Evolutionary conservation across 2,113 vertebrate species (phyloP).

Genomic region (Pseudopodoces humilis): DNA sequence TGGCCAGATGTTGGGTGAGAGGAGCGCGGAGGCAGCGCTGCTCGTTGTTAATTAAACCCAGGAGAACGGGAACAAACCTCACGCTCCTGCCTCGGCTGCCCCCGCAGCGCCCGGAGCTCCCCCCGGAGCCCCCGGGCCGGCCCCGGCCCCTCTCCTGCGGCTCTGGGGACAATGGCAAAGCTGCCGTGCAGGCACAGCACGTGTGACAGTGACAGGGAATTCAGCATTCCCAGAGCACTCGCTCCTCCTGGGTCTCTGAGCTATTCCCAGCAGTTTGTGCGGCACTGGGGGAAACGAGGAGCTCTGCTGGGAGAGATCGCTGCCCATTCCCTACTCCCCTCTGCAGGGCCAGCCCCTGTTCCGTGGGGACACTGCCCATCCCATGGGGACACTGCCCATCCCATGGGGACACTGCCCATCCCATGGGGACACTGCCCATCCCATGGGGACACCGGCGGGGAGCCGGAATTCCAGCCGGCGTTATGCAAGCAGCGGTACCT

Average conservation of each 20-base stretch:
- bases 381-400: neutral
- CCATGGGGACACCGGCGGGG: neutral
- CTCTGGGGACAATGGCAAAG: rapidly evolving
- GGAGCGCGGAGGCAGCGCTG: neutral
- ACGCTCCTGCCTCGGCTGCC: neutral
- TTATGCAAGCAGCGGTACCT: neutral
- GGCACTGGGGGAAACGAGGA: neutral
- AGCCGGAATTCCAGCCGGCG: neutral
- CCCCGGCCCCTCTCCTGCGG: neutral
- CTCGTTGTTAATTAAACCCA: neutral
- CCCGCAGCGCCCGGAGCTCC: neutral
- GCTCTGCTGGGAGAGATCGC: neutral
- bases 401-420: neutral
- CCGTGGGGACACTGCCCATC: neutral
- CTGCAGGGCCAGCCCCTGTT: rapidly evolving
- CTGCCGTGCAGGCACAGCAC: rapidly evolving
- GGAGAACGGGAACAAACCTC: neutral
- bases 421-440: too few relatives aligned
- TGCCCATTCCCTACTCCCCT: neutral
- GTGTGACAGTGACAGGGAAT: rapidly evolving
- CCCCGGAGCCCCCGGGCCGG: rapidly evolving
- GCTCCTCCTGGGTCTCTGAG: rapidly evolving
- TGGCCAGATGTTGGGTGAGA: neutral
- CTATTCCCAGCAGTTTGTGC: rapidly evolving
- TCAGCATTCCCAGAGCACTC: rapidly evolving